Evolutionary conservation across 2,113 vertebrate species (phyloP).

Genomic region (Mustela nigripes): DNA sequence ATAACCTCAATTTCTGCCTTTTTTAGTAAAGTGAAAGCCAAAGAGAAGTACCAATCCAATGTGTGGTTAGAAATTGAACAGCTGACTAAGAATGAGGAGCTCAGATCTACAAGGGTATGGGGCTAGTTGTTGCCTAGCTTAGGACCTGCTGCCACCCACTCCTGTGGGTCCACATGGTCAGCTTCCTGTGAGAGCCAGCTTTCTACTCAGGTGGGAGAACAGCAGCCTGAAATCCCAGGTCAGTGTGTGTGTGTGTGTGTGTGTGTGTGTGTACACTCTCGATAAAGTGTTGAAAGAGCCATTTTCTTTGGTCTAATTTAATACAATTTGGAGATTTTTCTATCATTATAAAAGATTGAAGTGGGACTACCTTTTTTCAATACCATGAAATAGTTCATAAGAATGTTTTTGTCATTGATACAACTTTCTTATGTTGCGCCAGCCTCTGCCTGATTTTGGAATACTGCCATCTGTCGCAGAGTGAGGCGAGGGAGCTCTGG

Average conservation of each 20-base stretch:
- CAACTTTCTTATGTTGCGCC: background rate
- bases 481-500: background rate
- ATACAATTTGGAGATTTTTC: background rate
- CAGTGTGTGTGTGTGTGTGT: background rate
- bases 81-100: background rate
- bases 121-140: background rate
- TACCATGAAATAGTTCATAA: background rate
- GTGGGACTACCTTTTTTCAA: background rate
- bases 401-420: background rate
- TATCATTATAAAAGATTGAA: background rate
- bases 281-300: background rate
- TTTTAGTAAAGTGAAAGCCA: conserved; percentile 31
- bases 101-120: background rate
- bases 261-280: background rate
- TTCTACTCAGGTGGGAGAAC: no score
- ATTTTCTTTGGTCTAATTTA: background rate
- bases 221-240: background rate
- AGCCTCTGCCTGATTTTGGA: background rate
- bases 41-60: background rate
- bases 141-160: background rate
- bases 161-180: background rate
- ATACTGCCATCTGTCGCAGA: background rate
- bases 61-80: conserved; percentile 33
- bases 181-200: background rate
- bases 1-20: background rate